phyloP scores from a whole-genome alignment of 2,797 vertebrate genomes.

The Adrianichthys oophorus region DNA sequence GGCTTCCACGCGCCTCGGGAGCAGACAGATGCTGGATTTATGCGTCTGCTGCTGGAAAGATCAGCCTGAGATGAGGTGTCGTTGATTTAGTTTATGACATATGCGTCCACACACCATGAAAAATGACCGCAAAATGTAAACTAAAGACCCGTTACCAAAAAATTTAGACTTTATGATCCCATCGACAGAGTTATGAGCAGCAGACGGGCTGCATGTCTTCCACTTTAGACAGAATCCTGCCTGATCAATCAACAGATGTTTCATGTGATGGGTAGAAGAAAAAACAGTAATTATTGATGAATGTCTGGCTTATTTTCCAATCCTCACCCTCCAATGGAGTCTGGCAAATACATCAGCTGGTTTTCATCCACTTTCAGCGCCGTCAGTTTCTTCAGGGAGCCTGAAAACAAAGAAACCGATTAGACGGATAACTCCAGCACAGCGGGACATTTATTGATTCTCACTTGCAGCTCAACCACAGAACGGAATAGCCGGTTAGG shows the following conservation, averaged over 20 bases:
- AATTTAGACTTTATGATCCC: constrained; percentile 8
- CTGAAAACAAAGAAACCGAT: constrained; percentile 64
- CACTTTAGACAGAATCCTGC: constrained; percentile 16
- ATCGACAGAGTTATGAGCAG: constrained; percentile 1
- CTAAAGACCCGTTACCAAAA: neutral
- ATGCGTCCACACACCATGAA: no score
- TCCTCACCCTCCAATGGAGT: constrained; percentile 93
- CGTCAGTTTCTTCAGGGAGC: constrained; percentile 92
- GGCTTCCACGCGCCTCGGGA: constrained; percentile 8
- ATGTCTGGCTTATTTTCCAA: constrained; percentile 28
- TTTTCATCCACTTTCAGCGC: constrained; percentile 98
- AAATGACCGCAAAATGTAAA: no score
- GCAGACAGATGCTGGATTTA: constrained; percentile 22
- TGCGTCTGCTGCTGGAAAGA: constrained; percentile 20
- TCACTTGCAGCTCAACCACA: constrained; percentile 24
- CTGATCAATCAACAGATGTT: constrained; percentile 11
- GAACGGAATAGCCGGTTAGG: constrained; percentile 39
- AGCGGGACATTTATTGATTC: constrained; percentile 43
- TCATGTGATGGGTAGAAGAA: constrained; percentile 2
- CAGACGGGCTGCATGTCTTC: constrained; percentile 10
- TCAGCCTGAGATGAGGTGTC: constrained; percentile 1
- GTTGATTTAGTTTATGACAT: constrained; percentile 11
- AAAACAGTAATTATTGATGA: constrained; percentile 40
- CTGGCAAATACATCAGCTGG: constrained; percentile 93
- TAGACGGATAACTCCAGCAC: constrained; percentile 16